phyloP scores from a whole-genome alignment of 1,140 invertebrate genomes.

The Bombus vancouverensis region DNA sequence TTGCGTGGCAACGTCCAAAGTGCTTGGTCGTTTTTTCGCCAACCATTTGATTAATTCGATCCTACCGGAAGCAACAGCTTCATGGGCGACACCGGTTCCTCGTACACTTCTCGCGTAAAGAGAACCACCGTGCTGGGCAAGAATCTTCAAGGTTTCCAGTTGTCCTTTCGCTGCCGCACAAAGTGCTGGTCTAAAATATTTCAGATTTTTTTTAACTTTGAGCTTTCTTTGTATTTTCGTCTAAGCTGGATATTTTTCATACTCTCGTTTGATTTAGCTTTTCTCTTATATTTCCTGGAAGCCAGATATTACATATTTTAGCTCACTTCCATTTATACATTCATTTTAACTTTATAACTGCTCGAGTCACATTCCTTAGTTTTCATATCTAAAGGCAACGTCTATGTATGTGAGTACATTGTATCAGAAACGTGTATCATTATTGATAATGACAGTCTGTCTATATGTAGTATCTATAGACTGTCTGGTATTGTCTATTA shows the following conservation, averaged over 20 bases:
- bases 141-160: constrained; percentile 90
- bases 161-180: constrained; percentile 98
- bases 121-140: constrained; percentile 92
- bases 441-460: background rate
- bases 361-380: background rate
- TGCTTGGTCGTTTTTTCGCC: constrained; percentile 90
- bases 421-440: background rate
- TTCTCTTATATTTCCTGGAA: too few species aligned
- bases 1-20: constrained; percentile 94
- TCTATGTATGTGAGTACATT: too few species aligned
- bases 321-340: too few species aligned
- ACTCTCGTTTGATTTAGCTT: too few species aligned
- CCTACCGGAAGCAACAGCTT: constrained; percentile 95
- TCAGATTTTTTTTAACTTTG: background rate
- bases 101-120: constrained; percentile 94
- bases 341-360: too few species aligned
- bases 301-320: too few species aligned
- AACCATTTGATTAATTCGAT: constrained; percentile 94
- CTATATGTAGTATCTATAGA: background rate
- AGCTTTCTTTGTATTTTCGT: background rate
- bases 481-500: background rate
- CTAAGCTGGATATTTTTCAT: background rate
- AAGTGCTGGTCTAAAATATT: constrained; percentile 85
- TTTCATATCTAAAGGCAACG: background rate
- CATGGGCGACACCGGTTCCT: constrained; percentile 86